Conservation (phyloP, 2,888 invertebrate genomes). For the Nasonovia ribisnigri region DNA sequence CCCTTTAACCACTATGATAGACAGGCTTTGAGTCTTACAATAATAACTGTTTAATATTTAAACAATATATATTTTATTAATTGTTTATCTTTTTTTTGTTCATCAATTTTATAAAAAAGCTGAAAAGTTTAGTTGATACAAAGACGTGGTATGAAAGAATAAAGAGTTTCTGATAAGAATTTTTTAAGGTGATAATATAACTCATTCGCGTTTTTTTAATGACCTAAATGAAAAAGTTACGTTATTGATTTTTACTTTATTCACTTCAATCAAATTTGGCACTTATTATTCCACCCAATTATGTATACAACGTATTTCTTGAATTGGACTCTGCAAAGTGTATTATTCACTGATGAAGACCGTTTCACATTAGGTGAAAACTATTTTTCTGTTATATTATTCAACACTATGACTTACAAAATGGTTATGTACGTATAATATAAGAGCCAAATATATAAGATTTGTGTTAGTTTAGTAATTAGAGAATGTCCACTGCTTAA, state of each 20-base stretch:
- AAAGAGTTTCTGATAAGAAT: conserved; percentile 30
- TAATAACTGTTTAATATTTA: neutral
- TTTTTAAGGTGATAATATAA: conserved; percentile 35
- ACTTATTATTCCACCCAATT: neutral
- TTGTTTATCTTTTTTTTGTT: neutral
- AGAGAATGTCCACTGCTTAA: neutral
- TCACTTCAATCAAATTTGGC: neutral
- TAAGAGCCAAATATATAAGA: neutral
- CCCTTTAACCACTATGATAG: neutral
- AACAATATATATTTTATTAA: neutral
- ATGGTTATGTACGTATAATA: neutral
- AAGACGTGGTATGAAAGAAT: neutral
- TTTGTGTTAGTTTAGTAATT: neutral
- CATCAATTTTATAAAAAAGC: neutral
- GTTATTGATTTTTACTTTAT: conserved; percentile 43
- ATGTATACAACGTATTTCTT: neutral
- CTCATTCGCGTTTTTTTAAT: conserved; percentile 36
- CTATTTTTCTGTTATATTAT: neutral
- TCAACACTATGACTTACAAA: neutral
- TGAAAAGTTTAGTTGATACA: conserved; percentile 18
- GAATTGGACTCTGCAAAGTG: neutral
- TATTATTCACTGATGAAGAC: neutral
- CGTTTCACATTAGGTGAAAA: neutral
- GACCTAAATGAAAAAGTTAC: conserved; percentile 42
- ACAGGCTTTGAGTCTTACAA: neutral